These are phyloP conservation scores for Buceros bicornis DNA, from an alignment of 2,797 vertebrate genomes.

Conservation along the genomic window DNA sequence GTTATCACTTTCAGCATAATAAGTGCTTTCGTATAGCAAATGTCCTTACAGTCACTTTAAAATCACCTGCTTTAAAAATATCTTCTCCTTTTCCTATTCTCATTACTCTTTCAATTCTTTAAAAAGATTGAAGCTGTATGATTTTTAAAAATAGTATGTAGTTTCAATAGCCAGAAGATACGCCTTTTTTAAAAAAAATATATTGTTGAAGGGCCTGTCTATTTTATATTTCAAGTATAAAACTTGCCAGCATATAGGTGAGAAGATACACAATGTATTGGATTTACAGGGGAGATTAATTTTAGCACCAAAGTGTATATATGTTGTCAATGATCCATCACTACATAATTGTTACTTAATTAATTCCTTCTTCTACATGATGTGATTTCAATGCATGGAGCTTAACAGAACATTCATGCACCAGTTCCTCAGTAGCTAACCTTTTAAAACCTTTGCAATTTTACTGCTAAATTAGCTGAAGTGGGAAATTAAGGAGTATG, in stretches of 20 bases:
- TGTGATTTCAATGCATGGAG: constrained; percentile 52
- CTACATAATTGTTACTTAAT: constrained; percentile 74
- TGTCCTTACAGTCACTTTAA: not conserved
- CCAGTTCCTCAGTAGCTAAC: constrained; percentile 63
- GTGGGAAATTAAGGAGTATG: constrained; percentile 78
- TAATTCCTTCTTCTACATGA: constrained; percentile 71
- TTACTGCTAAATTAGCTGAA: constrained; percentile 78
- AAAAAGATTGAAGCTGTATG: not conserved
- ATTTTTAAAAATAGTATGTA: not conserved
- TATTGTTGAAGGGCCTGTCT: not conserved
- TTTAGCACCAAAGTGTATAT: constrained; percentile 58
- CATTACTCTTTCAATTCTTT: not conserved
- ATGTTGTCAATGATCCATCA: constrained; percentile 73
- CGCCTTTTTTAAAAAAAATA: not conserved
- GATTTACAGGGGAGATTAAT: constrained; percentile 63
- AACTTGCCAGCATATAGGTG: not conserved
- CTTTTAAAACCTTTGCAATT: constrained; percentile 70
- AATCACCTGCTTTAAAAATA: not conserved
- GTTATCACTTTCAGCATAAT: constrained; percentile 15
- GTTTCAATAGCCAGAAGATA: not conserved
- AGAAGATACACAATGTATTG: not conserved
- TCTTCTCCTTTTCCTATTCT: not conserved
- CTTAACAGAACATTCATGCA: constrained; percentile 62
- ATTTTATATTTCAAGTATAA: constrained; percentile 20
- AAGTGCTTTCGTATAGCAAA: not conserved